Percentiles rank a stretch among this genome's conserved stretches.
Evolutionary conservation across 1,140 invertebrate genomes (phyloP).

Genomic region (Palaemon carinicauda): DNA sequence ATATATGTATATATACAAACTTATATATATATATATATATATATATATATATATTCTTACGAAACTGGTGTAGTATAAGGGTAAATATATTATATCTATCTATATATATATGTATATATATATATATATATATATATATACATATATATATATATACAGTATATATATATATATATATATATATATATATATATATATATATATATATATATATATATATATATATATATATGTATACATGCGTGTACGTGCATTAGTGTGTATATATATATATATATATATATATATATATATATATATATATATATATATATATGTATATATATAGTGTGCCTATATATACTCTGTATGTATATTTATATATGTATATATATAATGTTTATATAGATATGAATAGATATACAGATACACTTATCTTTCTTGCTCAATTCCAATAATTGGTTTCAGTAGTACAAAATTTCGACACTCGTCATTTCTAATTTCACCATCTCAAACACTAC

Average conservation of each 20-base stretch:
- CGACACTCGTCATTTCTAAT: too few species aligned
- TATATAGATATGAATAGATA: not conserved
- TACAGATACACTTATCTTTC: too few species aligned
- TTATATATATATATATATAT: not conserved
- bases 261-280: not conserved
- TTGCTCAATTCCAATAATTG: too few species aligned
- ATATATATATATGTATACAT: not conserved
- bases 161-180: not conserved
- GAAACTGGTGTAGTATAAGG: too few species aligned
- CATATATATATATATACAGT: not conserved
- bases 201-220: not conserved
- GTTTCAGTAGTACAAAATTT: too few species aligned
- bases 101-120: not conserved
- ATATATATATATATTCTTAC: not conserved
- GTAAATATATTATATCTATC: not conserved
- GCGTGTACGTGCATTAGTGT: not conserved
- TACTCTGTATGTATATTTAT: not conserved
- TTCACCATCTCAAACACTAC: too few species aligned
- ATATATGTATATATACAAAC: not conserved
- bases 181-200: constrained; percentile 9
- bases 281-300: not conserved
- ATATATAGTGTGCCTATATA: not conserved
- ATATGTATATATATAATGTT: not conserved
- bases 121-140: not conserved
- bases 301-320: not conserved